Evolutionary conservation across 2,113 vertebrate species (phyloP).

Genomic region (Isurus oxyrinchus): DNA sequence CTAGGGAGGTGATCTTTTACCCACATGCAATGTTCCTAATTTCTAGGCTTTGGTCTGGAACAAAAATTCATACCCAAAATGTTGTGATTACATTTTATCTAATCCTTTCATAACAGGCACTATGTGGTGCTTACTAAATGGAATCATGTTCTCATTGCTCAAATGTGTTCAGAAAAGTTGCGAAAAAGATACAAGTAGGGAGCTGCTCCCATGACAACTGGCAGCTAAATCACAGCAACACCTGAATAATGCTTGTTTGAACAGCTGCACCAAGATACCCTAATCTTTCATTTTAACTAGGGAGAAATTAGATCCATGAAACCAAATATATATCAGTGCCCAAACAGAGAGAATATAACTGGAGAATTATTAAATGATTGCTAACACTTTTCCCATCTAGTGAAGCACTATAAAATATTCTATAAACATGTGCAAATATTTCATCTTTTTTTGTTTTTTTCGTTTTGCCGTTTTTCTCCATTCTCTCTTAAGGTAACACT

Average conservation of each 20-base stretch:
- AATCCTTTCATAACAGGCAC: not conserved
- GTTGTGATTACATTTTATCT: not conserved
- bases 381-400: not conserved
- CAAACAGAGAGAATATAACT: not conserved
- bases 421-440: not conserved
- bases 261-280: not conserved
- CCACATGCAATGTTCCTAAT: not conserved
- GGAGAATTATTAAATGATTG: not conserved
- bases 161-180: not conserved
- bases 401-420: not conserved
- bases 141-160: not conserved
- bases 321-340: not conserved
- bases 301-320: not conserved
- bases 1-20: not conserved
- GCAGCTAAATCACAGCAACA: not conserved
- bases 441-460: not conserved
- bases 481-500: not conserved
- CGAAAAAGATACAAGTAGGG: not conserved
- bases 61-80: not conserved
- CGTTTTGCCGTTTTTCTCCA: too few species aligned
- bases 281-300: not conserved
- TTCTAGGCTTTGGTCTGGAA: not conserved
- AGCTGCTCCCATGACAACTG: not conserved
- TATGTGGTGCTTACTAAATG: not conserved
- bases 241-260: not conserved